Conservation (phyloP, 2,797 vertebrate genomes). For the Eulemur mongoz region DNA sequence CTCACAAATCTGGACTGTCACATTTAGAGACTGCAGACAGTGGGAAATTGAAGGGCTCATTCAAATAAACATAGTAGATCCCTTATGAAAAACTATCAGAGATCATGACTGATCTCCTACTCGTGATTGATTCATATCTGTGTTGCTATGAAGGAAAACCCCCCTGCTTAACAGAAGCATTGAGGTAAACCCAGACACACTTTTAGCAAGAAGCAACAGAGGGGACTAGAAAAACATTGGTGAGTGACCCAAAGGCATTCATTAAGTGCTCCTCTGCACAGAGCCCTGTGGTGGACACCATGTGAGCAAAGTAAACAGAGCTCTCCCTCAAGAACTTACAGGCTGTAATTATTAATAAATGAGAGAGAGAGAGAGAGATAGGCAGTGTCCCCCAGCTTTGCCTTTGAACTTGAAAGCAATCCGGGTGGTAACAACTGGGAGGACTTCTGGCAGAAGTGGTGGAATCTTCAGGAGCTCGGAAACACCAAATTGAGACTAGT, state of each 20-base stretch:
- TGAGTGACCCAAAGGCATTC: background rate
- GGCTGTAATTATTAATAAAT: background rate
- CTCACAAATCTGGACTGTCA: background rate
- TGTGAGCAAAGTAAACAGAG: background rate
- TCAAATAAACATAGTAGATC: background rate
- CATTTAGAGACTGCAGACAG: background rate
- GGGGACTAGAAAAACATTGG: background rate
- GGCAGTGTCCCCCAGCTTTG: background rate
- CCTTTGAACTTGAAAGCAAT: background rate
- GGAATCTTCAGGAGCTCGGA: conserved; percentile 34
- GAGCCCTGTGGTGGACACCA: background rate
- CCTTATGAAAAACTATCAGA: background rate
- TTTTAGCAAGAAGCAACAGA: background rate
- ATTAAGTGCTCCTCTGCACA: background rate
- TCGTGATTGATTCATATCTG: background rate
- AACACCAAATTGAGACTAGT: conserved; percentile 29
- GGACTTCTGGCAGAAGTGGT: conserved; percentile 36
- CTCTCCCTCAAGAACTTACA: background rate
- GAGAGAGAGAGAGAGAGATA: background rate
- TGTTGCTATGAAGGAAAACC: background rate
- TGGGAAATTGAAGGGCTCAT: background rate
- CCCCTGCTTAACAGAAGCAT: background rate
- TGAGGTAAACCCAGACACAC: background rate
- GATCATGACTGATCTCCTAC: background rate
- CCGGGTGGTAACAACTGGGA: background rate